Conservation (phyloP, 2,888 invertebrate species). For the Pseudococcus jackbeardsleyi region DNA sequence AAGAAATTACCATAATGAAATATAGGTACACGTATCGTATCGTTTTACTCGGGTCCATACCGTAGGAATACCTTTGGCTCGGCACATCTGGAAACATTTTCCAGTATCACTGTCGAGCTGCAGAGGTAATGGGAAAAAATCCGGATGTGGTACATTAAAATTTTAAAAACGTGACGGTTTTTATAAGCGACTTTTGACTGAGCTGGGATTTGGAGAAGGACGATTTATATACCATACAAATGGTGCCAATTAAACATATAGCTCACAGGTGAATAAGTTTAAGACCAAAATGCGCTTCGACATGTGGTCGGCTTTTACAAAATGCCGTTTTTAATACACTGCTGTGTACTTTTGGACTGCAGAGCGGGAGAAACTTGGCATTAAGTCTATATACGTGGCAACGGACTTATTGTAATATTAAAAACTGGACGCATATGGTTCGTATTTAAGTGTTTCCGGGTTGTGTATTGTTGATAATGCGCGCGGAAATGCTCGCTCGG, state of each 20-base stretch:
- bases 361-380: conserved; percentile 24
- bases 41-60: not conserved
- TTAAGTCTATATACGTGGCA: conserved; percentile 14
- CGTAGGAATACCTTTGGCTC: conserved; percentile 6
- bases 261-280: conserved; percentile 28
- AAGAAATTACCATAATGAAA: conserved; percentile 26
- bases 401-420: conserved; percentile 48
- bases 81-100: conserved; percentile 1
- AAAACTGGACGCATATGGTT: conserved; percentile 50
- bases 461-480: conserved; percentile 42
- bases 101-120: conserved; percentile 10
- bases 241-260: conserved; percentile 15
- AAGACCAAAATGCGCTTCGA: conserved; percentile 36
- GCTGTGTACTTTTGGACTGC: not conserved
- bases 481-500: conserved; percentile 19
- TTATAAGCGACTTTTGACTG: conserved; percentile 22
- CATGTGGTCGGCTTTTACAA: conserved; percentile 31
- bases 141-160: conserved; percentile 26
- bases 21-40: not conserved
- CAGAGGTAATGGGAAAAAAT: conserved; percentile 7
- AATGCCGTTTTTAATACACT: conserved; percentile 37
- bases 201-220: not conserved
- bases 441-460: conserved; percentile 48
- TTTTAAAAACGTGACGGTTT: conserved; percentile 1
- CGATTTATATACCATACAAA: conserved; percentile 7